phyloP scores from a whole-genome alignment of 1,140 invertebrate species.

The Drosophila simulans region DNA sequence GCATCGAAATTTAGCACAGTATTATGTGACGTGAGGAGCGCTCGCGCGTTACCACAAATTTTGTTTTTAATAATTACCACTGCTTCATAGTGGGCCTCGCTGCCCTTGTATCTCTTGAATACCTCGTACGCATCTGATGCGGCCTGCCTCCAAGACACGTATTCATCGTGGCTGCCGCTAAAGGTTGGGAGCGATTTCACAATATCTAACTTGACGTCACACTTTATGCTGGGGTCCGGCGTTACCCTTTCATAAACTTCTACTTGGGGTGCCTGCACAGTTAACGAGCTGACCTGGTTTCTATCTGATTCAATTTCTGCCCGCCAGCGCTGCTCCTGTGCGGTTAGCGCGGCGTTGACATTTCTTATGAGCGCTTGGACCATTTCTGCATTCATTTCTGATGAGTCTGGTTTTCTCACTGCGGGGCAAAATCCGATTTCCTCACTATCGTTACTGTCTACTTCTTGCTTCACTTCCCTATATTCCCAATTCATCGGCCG shows the following conservation, averaged over 20 bases:
- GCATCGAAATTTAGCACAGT: slow-evolving; percentile 4
- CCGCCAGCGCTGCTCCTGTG: slow-evolving; percentile 1
- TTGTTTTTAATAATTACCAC: slow-evolving; percentile 3
- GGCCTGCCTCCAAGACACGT: too few relatives aligned
- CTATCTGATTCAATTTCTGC: neutral
- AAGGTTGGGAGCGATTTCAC: slow-evolving; percentile 1
- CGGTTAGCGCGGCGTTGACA: slow-evolving; percentile 1
- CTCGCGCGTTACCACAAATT: neutral
- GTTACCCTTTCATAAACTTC: neutral
- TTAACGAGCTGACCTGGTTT: neutral
- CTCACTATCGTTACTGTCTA: slow-evolving; percentile 13
- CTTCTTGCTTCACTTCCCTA: slow-evolving; percentile 14
- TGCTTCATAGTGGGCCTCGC: slow-evolving; percentile 2
- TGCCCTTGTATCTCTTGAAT: slow-evolving; percentile 3
- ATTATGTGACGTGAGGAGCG: slow-evolving; percentile 1
- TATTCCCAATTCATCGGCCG: neutral
- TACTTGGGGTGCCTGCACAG: slow-evolving; percentile 4
- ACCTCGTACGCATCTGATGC: neutral
- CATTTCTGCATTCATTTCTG: slow-evolving; percentile 6
- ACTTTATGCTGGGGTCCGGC: neutral
- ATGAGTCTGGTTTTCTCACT: neutral
- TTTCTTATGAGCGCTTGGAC: slow-evolving; percentile 7
- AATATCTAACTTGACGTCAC: slow-evolving; percentile 1
- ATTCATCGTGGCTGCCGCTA: slow-evolving; percentile 1
- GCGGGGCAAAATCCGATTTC: neutral